A percentile compares a stretch with the other conserved stretches of the same genome.
Conservation (phyloP, 2,113 vertebrate species). For the Cyphomyrus discorhynchus region DNA sequence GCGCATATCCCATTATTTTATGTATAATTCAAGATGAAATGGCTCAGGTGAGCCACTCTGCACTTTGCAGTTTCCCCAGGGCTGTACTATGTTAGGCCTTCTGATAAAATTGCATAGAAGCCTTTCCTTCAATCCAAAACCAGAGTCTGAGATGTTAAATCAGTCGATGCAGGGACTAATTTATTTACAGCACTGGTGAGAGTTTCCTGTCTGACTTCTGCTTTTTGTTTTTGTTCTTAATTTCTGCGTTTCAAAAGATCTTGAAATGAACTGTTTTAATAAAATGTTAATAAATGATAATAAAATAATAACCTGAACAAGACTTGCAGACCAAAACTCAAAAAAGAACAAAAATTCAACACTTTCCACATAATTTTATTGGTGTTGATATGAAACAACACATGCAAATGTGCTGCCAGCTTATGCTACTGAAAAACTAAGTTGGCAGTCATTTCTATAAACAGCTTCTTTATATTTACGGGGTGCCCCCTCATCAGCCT, state of each 20-base stretch:
- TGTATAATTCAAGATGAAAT: not conserved
- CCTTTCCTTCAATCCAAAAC: not conserved
- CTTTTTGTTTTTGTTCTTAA: not conserved
- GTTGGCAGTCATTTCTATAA: not conserved
- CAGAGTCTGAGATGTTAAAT: not conserved
- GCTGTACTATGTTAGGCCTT: not conserved
- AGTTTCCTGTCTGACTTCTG: conserved; percentile 1
- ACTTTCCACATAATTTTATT: not conserved
- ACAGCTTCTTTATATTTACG: not conserved
- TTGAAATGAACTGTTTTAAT: not conserved
- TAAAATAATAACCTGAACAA: not conserved
- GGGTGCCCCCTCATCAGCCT: not conserved
- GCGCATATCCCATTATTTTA: not conserved
- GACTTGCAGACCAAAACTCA: not conserved
- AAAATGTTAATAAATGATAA: not conserved
- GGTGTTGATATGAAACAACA: not conserved
- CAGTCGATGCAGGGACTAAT: not conserved
- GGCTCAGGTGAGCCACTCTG: not conserved
- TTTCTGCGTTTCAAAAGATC: not conserved
- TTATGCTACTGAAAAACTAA: not conserved
- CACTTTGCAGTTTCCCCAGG: not conserved
- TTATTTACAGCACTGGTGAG: not conserved
- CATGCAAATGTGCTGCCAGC: not conserved
- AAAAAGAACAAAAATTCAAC: not conserved
- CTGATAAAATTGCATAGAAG: not conserved